These are phyloP conservation scores for Naja naja DNA, from an alignment of 2,113 vertebrate species.

Conservation along the genomic window DNA sequence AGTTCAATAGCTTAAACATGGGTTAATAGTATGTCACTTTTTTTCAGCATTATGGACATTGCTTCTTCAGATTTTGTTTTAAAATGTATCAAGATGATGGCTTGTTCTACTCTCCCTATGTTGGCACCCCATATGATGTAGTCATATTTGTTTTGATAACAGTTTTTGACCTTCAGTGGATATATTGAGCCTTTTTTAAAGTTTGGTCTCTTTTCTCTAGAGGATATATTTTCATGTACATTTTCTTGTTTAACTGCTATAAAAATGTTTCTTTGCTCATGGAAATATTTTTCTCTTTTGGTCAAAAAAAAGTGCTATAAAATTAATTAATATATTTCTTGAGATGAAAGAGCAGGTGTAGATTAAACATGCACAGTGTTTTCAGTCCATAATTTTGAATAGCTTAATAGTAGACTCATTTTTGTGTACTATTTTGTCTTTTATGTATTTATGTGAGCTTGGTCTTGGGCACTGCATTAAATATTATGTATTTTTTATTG, in stretches of 20 bases:
- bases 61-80: background rate
- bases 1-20: background rate
- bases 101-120: too few species aligned
- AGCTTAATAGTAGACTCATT: background rate
- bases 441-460: background rate
- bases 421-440: background rate
- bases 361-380: background rate
- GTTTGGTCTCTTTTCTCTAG: background rate
- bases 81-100: background rate
- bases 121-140: background rate
- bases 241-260: conserved; percentile 16
- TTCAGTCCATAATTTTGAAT: background rate
- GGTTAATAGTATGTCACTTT: background rate
- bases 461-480: background rate
- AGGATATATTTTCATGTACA: background rate
- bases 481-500: background rate
- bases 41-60: background rate
- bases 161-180: background rate
- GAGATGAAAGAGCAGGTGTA: background rate
- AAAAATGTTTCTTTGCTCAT: background rate
- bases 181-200: background rate
- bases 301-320: background rate
- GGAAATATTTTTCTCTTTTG: background rate
- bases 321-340: background rate
- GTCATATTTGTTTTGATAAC: background rate